These are phyloP conservation scores for Erannis defoliaria DNA, from an alignment of 2,888 invertebrate genomes.

Conservation along the genomic window DNA sequence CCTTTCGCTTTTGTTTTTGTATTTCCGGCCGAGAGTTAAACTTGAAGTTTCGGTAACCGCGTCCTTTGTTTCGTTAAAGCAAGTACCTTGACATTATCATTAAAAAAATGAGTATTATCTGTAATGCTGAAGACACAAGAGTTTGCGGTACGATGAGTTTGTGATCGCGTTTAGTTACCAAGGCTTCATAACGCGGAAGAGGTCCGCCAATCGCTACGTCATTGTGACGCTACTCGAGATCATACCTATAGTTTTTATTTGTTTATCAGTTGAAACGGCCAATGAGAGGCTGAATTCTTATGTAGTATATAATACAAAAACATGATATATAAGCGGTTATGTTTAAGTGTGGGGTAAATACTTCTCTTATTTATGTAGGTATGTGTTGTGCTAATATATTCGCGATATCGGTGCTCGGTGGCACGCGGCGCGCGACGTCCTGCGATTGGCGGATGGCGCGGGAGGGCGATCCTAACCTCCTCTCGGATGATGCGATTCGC, in stretches of 20 bases:
- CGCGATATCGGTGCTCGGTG: conserved; percentile 67
- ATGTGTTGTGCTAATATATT: conserved; percentile 74
- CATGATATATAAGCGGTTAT: conserved; percentile 24
- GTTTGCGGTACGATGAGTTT: conserved; percentile 75
- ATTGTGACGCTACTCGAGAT: conserved; percentile 43
- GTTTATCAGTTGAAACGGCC: conserved; percentile 50
- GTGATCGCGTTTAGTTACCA: conserved; percentile 67
- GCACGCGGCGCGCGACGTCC: conserved; percentile 63
- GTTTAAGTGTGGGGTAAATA: conserved; percentile 24
- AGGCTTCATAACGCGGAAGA: conserved; percentile 71
- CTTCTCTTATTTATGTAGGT: conserved; percentile 41
- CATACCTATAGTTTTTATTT: conserved; percentile 47
- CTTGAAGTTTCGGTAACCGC: conserved; percentile 65
- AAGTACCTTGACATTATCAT: too few relatives aligned
- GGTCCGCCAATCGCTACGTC: conserved; percentile 53
- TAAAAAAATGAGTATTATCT: too few relatives aligned
- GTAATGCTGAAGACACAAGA: too few relatives aligned
- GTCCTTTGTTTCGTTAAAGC: conserved; percentile 7
- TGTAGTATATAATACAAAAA: conserved; percentile 52
- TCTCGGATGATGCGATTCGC: conserved; percentile 83
- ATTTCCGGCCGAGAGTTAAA: conserved; percentile 68
- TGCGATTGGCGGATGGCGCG: conserved; percentile 74
- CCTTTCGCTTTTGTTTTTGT: conserved; percentile 76
- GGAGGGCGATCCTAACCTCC: conserved; percentile 86
- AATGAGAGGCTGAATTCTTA: conserved; percentile 44